These are phyloP conservation scores for Agrotis exclamationis DNA, from an alignment of 2,888 invertebrate genomes.

Conservation along the genomic window DNA sequence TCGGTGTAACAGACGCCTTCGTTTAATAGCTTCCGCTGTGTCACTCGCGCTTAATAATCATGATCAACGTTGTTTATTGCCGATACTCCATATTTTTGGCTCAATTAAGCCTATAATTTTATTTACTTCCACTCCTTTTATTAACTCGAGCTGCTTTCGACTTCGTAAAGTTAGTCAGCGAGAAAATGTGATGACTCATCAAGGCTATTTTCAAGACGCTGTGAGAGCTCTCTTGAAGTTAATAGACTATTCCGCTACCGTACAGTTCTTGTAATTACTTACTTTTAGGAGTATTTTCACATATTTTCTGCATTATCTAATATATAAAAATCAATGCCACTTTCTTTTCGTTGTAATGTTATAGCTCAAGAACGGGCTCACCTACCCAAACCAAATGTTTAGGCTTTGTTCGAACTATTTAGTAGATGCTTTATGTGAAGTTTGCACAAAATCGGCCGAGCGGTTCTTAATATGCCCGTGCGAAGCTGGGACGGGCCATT, in stretches of 20 bases:
- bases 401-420: too few species aligned
- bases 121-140: constrained; percentile 47
- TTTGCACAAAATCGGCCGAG: too few species aligned
- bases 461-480: too few species aligned
- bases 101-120: constrained; percentile 64
- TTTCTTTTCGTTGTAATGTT: too few species aligned
- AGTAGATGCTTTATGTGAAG: too few species aligned
- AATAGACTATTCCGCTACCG: not conserved
- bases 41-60: constrained; percentile 77
- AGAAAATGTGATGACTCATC: constrained; percentile 33
- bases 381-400: too few species aligned
- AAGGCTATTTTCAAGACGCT: constrained; percentile 8
- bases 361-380: too few species aligned
- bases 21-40: constrained; percentile 75
- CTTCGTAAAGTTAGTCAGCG: constrained; percentile 13
- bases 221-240: not conserved
- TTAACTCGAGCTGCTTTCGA: constrained; percentile 34
- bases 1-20: constrained; percentile 70
- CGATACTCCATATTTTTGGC: constrained; percentile 67
- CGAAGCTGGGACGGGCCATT: too few species aligned
- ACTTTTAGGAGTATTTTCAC: not conserved
- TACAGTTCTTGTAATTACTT: not conserved
- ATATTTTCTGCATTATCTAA: not conserved
- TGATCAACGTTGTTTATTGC: constrained; percentile 74
- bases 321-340: too few species aligned